Evolutionary conservation across 1,140 invertebrate genomes (phyloP), one percentile per base, ranked within the genome.

Genomic region (Onthophagus taurus): DNA sequence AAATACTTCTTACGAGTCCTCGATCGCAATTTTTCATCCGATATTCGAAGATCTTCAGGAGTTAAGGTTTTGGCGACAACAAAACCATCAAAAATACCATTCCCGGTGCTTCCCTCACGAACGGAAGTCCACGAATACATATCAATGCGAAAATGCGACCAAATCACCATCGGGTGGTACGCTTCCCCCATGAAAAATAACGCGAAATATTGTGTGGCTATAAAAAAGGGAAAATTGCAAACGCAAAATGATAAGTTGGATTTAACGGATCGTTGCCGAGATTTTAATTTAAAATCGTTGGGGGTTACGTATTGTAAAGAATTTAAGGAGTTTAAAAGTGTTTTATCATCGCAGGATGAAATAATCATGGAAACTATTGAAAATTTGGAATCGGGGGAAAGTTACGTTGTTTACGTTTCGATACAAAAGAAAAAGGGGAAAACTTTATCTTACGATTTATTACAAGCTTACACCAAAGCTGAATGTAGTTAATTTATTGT

Each of bases 381-480:
- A n/a, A 53, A 64, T 6, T 49, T 72, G 18, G 60, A 59, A 24
- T 54, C 65, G 9, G 60, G 59, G 2, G 54, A 54, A 49, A 57
- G 44, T 36, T 72, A 72, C 44, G 51, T 65, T 2, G 55, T 71
- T 4, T 68, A 71, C 52, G 60, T 72, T 1, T 69, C 64, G 7
- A 61, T 69, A 3, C 58, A 61, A 33, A 66, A 69, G 44, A 55
- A 54, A 16, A 57, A 59, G 36, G 68, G 68, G 36, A 67, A 63
- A 51, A 56, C 64, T 8, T 49, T 72, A 11, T 67, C 68, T 5
- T 72, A 72, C 47, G 60, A 71, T 53, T 44, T 70, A 6, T 53
- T 66, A 18, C 60, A 65, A 49, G 65, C 69, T 0, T 42, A 60
- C 36, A 72, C 70, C 1, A 63, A 64, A 48, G 33, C 54, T 9